Conservation (phyloP, 2,888 invertebrate species). For the Platynereis dumerilii region DNA sequence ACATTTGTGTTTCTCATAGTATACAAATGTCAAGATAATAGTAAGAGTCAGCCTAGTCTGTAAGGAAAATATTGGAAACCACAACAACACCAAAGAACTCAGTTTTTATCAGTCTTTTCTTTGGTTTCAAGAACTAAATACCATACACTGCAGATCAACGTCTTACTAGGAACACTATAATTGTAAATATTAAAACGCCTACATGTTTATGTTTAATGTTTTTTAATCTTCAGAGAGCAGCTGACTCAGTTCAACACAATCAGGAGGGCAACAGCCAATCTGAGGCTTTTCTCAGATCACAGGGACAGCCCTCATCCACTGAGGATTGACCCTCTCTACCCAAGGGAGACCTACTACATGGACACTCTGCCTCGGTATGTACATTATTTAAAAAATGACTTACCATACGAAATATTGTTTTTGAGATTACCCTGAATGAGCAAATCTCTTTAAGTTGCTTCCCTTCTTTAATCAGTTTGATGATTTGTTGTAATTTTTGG, state of each 20-base stretch:
- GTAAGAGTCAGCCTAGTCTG: no score
- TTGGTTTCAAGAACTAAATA: not conserved
- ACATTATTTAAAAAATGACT: no score
- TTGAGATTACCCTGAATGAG: no score
- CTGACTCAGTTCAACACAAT: conserved; percentile 26
- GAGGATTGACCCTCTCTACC: not conserved
- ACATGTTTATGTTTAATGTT: conserved; percentile 2
- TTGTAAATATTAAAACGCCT: not conserved
- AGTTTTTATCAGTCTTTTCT: not conserved
- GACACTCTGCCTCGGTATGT: no score
- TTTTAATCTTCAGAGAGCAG: conserved; percentile 10
- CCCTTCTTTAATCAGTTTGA: no score
- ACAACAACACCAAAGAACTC: no score
- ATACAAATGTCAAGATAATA: no score
- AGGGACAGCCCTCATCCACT: conserved; percentile 16
- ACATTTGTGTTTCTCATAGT: no score
- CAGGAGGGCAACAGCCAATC: conserved; percentile 18
- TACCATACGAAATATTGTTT: no score
- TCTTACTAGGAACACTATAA: not conserved
- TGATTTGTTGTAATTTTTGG: no score
- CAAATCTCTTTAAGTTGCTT: no score
- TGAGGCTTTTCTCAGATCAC: conserved; percentile 18
- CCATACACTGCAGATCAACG: not conserved
- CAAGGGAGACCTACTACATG: not conserved
- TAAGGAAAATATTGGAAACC: no score